Conservation (phyloP, 2,797 vertebrate genomes). For the Acipenser transmontanus region DNA sequence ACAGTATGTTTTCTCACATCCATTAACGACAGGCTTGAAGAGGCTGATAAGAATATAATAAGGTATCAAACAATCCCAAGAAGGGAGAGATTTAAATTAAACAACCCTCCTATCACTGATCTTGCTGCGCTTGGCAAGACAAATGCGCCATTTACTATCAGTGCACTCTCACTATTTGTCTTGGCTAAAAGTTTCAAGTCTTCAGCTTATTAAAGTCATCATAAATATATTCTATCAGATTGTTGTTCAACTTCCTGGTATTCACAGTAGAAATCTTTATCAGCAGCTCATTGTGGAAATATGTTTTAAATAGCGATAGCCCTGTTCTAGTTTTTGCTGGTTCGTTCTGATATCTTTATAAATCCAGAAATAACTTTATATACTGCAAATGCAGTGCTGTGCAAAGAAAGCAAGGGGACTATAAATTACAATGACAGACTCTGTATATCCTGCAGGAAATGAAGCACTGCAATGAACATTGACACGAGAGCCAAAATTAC, state of each 20-base stretch:
- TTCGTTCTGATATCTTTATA: conserved; percentile 40
- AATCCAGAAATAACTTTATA: conserved; percentile 51
- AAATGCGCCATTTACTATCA: conserved; percentile 47
- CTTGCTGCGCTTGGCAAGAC: conserved; percentile 40
- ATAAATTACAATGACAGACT: no score
- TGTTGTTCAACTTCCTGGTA: conserved; percentile 57
- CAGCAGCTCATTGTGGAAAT: conserved; percentile 46
- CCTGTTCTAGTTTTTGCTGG: conserved; percentile 40
- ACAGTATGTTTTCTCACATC: conserved; percentile 56
- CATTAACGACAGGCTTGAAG: conserved; percentile 39
- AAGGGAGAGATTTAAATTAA: conserved; percentile 47
- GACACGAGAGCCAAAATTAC: no score
- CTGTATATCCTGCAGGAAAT: no score
- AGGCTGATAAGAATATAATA: conserved; percentile 54
- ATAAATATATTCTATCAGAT: conserved; percentile 56
- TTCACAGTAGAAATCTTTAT: conserved; percentile 39
- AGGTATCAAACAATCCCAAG: conserved; percentile 61
- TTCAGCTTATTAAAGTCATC: conserved; percentile 61
- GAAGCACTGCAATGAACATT: no score
- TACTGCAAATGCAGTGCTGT: neutral
- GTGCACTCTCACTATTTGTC: conserved; percentile 59
- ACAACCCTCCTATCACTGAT: conserved; percentile 51
- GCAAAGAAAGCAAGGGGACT: no score
- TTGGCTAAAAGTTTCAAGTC: conserved; percentile 56
- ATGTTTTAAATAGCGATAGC: conserved; percentile 40